Evolutionary conservation across 2,113 vertebrate genomes (phyloP).

Genomic region (Chinchilla lanigera): DNA sequence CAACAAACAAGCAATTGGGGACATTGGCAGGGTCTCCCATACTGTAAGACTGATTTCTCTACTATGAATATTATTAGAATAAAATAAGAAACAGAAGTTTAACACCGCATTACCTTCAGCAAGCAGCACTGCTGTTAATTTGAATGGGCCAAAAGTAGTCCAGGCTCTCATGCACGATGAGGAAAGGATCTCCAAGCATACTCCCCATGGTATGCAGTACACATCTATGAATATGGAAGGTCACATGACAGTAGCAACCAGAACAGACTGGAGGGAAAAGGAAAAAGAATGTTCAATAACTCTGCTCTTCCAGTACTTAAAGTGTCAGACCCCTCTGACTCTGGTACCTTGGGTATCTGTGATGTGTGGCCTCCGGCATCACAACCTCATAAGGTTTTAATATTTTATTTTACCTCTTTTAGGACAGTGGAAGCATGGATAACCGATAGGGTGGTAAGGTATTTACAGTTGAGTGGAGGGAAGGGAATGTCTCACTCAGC

Average conservation of each 20-base stretch:
- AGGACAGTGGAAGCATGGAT: background rate
- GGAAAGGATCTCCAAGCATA: background rate
- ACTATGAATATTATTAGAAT: background rate
- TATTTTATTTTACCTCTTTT: background rate
- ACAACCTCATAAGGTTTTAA: background rate
- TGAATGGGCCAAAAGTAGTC: no score
- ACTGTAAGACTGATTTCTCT: background rate
- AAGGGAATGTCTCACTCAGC: background rate
- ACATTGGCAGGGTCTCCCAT: no score
- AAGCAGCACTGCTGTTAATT: background rate
- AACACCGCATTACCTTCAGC: background rate
- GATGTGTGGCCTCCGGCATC: background rate
- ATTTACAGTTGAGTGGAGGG: background rate
- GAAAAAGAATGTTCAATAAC: background rate
- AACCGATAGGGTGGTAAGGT: background rate
- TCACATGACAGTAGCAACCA: background rate
- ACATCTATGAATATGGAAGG: background rate
- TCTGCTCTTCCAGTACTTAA: background rate
- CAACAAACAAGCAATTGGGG: no score
- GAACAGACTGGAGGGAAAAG: background rate
- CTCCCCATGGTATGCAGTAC: no score
- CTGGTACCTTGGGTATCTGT: background rate
- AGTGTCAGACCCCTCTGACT: background rate
- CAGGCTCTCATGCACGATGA: background rate
- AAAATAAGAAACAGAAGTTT: background rate